These are phyloP conservation scores for Azemiops feae DNA, from an alignment of 2,113 vertebrate genomes.

Conservation along the genomic window DNA sequence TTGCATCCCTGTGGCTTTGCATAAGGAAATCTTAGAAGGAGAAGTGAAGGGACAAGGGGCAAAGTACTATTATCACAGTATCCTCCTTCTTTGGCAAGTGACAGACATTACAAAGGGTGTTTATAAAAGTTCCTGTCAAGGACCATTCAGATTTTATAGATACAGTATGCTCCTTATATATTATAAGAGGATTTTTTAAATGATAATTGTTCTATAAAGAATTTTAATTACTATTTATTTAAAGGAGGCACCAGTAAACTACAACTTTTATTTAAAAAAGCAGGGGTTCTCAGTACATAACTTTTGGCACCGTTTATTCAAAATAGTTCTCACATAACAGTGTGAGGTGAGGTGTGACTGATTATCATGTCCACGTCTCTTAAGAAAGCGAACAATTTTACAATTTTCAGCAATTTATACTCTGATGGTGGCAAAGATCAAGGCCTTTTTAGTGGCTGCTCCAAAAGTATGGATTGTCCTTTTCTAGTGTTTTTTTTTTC, in stretches of 20 bases:
- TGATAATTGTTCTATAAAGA: background rate
- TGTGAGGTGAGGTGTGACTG: background rate
- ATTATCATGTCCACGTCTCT: background rate
- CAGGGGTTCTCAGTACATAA: background rate
- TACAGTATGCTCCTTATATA: background rate
- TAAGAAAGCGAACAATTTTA: background rate
- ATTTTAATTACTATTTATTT: background rate
- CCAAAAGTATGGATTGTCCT: background rate
- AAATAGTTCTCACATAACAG: background rate
- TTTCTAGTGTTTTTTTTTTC: background rate
- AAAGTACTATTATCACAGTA: background rate
- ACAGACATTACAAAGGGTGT: background rate
- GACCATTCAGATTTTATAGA: background rate
- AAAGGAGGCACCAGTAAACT: background rate
- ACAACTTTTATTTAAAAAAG: background rate
- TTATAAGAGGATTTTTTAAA: background rate
- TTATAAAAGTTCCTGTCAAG: background rate
- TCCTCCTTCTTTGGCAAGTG: background rate
- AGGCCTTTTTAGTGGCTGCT: background rate
- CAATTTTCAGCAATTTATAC: background rate
- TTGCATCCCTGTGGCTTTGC: background rate
- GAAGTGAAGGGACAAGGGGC: background rate
- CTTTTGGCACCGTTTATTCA: background rate
- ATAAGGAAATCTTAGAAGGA: background rate
- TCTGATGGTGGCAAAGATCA: background rate